Evolutionary conservation across 2,113 vertebrate species (phyloP).

Genomic region (Lophochroa leadbeateri): DNA sequence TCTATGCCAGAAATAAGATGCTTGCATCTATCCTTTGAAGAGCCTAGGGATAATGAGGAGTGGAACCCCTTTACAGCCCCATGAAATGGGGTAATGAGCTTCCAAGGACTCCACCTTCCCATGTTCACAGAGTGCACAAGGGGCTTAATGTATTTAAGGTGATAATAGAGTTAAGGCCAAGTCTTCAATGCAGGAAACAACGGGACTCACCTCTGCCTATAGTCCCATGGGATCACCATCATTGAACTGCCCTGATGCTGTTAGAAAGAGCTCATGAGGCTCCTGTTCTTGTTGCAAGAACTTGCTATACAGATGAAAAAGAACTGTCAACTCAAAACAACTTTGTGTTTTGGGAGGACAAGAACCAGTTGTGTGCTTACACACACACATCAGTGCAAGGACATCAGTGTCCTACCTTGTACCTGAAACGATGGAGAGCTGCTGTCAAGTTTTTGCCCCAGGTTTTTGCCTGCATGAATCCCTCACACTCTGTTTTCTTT

Average conservation of each 20-base stretch:
- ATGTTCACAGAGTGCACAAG: not conserved
- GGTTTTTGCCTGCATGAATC: not conserved
- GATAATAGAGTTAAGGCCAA: not conserved
- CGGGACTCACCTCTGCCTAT: not conserved
- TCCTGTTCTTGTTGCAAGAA: not conserved
- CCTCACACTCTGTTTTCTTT: not conserved
- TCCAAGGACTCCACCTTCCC: not conserved
- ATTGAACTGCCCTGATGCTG: not conserved
- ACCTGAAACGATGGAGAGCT: not conserved
- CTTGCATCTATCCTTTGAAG: not conserved
- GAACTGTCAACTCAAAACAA: not conserved
- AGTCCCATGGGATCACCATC: not conserved
- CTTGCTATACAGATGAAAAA: not conserved
- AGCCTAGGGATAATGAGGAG: not conserved
- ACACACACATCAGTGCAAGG: not conserved
- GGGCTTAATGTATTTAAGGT: not conserved
- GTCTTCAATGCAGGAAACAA: not conserved
- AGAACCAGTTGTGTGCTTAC: not conserved
- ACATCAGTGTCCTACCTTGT: not conserved
- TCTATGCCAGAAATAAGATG: not conserved
- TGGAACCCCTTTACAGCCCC: not conserved
- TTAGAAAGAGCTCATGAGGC: not conserved
- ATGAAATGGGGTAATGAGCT: not conserved
- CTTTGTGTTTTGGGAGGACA: not conserved
- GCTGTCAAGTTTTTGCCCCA: not conserved